phyloP scores from a whole-genome alignment of 1,140 invertebrate genomes.

The Andricus grossulariae region DNA sequence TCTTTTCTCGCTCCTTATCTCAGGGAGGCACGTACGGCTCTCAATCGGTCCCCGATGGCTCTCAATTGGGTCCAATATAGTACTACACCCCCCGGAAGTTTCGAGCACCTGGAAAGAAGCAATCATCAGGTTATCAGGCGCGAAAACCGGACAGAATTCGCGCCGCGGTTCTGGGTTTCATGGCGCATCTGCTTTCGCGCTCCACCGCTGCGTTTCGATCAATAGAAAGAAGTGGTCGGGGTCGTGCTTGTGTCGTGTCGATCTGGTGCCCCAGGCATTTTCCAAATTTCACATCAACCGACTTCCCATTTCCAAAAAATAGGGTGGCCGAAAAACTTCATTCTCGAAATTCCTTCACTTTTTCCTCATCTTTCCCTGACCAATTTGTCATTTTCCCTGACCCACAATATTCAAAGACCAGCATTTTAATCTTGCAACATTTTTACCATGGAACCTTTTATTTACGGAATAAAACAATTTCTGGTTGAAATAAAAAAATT shows the following conservation, averaged over 20 bases:
- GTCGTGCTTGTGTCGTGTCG: background rate
- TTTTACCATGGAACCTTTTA: no score
- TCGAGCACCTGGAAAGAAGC: slow-evolving; percentile 5
- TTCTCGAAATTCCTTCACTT: no score
- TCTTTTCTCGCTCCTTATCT: background rate
- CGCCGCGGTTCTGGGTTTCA: background rate
- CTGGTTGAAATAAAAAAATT: no score
- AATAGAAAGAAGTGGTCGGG: slow-evolving; percentile 17
- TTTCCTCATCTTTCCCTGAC: no score
- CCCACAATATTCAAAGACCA: no score
- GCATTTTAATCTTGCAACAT: no score
- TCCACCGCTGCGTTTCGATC: slow-evolving; percentile 11
- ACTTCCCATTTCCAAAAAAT: no score
- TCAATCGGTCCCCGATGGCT: background rate
- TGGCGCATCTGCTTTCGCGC: slow-evolving; percentile 24
- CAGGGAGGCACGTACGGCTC: background rate
- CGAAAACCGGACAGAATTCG: slow-evolving; percentile 6
- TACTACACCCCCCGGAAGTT: background rate
- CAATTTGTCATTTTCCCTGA: no score
- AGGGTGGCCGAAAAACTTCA: no score
- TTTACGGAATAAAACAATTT: no score
- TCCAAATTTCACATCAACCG: background rate
- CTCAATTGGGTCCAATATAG: background rate
- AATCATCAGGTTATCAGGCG: slow-evolving; percentile 24
- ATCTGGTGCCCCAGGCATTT: slow-evolving; percentile 18